Evolutionary conservation across 2,113 vertebrate species (phyloP), one percentile per base, ranked within the genome.

Genomic region (Syngnathoides biaculeatus): DNA sequence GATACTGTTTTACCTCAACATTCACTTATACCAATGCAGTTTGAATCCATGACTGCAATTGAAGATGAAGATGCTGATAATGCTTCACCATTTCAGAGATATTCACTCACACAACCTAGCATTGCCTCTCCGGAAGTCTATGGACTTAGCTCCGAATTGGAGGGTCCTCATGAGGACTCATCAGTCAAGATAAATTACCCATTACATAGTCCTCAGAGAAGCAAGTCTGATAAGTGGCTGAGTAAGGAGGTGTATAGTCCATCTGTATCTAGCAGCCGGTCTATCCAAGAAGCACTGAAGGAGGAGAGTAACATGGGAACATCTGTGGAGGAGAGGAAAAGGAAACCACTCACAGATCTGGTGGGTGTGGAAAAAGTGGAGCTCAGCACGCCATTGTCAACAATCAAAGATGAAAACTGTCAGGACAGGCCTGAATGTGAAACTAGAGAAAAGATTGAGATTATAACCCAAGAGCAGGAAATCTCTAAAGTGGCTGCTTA

Each of bases 221-320:
- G 24, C 39, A 59, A 71, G 39, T 22, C 19, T 13, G 67, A 64
- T 38, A 66, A 11, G 22, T 75, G 20, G 5, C 35, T 7, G n/a
- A 80, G n/a, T 20, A 50, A 13, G 20, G 69, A 79, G 4, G 35
- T 72, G 4, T 61, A 45, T 53, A 1, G 61, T 26, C 5, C 59
- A 22, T 52, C 53, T 61, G 65, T 2, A 76, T 67, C 73, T 50
- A 65, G 20, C n/a, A 60, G 38, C 35, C 77, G 84, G 15, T 50
- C 8, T 47, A 78, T 85, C 45, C 73, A 80, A 47, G 64, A 68
- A 10, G 84, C 81, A 0, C 35, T 76, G 1, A 79, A 64, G 64
- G 77, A 78, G 24, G 65, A 66, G 27, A 72, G 53, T 48, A 56
- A 15, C 0, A 45, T 61, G 6, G 67, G 39, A 71, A 39, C 50